A percentile compares a stretch with the other conserved stretches of the same genome.
phyloP scores from a whole-genome alignment of 2,113 vertebrate genomes.

The Amphiprion percula region DNA sequence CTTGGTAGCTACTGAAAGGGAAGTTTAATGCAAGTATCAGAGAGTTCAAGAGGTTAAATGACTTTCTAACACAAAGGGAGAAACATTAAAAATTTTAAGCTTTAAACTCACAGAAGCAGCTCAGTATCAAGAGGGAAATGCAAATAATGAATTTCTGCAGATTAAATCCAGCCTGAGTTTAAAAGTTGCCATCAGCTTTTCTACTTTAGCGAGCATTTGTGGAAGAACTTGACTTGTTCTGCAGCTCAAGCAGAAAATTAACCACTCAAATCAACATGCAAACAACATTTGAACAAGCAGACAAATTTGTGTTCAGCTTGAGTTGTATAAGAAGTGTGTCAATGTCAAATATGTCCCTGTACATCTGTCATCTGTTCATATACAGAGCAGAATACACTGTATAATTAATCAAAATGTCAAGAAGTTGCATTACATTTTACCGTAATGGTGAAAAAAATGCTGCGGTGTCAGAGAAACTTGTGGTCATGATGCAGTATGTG shows the following conservation, averaged over 20 bases:
- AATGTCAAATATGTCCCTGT: too few relatives aligned
- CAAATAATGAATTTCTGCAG: background rate
- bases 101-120: background rate
- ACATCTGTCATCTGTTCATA: too few relatives aligned
- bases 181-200: slow-evolving; percentile 28
- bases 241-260: slow-evolving; percentile 29
- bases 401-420: background rate
- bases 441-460: background rate
- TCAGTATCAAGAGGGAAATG: background rate
- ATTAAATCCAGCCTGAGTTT: too few relatives aligned
- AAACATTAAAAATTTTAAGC: background rate
- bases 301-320: too few relatives aligned
- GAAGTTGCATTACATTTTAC: background rate
- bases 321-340: too few relatives aligned
- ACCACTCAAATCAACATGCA: background rate
- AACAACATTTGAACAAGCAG: background rate
- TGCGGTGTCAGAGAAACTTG: background rate
- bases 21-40: background rate
- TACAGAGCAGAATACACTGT: background rate
- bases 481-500: background rate
- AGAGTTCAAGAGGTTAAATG: slow-evolving; percentile 22
- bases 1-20: background rate
- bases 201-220: background rate
- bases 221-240: background rate
- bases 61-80: slow-evolving; percentile 9